phyloP scores from a whole-genome alignment of 2,888 invertebrate species.

The Petrolisthes cinctipes region DNA sequence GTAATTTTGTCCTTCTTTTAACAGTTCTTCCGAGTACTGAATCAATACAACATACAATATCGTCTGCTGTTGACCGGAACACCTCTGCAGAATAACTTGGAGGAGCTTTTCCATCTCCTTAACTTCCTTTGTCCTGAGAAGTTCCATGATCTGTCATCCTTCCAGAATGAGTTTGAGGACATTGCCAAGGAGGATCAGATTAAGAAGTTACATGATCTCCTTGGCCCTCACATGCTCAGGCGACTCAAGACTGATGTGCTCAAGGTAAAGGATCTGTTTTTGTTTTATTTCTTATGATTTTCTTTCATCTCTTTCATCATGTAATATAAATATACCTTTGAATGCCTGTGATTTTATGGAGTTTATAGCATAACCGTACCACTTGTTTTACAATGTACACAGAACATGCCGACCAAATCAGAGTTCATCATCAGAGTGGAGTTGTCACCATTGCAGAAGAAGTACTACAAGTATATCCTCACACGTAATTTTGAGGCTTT shows the following conservation, averaged over 20 bases:
- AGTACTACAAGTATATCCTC: constrained; percentile 98
- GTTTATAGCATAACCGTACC: background rate
- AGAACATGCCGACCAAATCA: constrained; percentile 98
- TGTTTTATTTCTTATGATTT: too few species aligned
- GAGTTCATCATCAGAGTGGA: constrained; percentile 99
- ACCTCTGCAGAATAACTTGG: constrained; percentile 97
- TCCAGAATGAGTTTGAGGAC: constrained; percentile 98
- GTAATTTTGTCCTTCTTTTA: constrained; percentile 63
- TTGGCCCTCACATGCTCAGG: constrained; percentile 98
- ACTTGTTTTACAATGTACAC: constrained; percentile 37
- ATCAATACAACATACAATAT: constrained; percentile 91
- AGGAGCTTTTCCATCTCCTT: constrained; percentile 97
- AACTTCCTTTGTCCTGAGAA: constrained; percentile 97
- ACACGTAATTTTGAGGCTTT: constrained; percentile 98
- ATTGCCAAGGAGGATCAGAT: constrained; percentile 99
- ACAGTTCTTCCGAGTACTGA: constrained; percentile 90
- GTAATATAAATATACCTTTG: background rate
- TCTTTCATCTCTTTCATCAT: too few species aligned
- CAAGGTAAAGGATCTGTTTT: constrained; percentile 73
- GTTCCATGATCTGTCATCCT: constrained; percentile 92
- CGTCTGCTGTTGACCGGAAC: constrained; percentile 97
- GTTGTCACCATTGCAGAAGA: constrained; percentile 97
- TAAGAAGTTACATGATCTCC: constrained; percentile 95
- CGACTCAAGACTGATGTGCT: constrained; percentile 98
- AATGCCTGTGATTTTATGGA: background rate